Base-by-base conservation (phyloP, 2,797 vertebrate species). In the Cygnus olor region DNA sequence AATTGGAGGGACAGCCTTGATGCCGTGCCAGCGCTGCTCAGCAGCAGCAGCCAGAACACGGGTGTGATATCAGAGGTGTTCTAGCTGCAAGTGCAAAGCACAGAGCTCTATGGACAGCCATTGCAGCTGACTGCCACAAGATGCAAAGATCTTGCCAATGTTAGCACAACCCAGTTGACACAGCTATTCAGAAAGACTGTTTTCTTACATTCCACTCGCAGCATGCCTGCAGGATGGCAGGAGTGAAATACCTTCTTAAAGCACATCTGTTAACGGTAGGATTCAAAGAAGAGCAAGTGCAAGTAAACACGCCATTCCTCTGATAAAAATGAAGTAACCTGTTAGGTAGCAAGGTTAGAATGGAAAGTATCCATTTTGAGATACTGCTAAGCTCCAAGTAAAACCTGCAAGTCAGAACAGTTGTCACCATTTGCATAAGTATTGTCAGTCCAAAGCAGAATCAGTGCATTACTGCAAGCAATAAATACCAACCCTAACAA, bases 401-500 rank as follows among this genome's bases (percentile, higher is more conserved):
- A 81, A 83, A 80, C 3, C 49, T 80, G 20, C 64, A 77, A 1
- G 34, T 86, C 44, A 4, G 19, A 65, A 61, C 14, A 15, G 53
- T 56, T 79, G 34, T 89, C 49, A 45, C 22, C 5, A 24, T 36
- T 69, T 64, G 28, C 40, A 44, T 49, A 61, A 56, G 38, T 8
- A 30, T 5, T 68, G 70, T 32, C 30, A 56, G 51, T 69, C 27
- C 74, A 87, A 74, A 89, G 65, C 47, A 79, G 42, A 90, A 47
- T 13, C 10, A 1, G 0, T 32, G 36, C n/a, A 66, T 79, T 81
- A 47, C 64, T 76, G 56, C 51, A 90, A 89, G 92, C 74, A 88
- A 42, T 96, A 97, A 97, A 95, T 93, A 74, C 95, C 93, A 96
- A 60, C 25, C 14, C 32, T 60, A 91, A 63, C 69, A 96, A 96